phyloP scores from a whole-genome alignment of 2,888 invertebrate genomes.

The Drosophila pseudotakahashii region DNA sequence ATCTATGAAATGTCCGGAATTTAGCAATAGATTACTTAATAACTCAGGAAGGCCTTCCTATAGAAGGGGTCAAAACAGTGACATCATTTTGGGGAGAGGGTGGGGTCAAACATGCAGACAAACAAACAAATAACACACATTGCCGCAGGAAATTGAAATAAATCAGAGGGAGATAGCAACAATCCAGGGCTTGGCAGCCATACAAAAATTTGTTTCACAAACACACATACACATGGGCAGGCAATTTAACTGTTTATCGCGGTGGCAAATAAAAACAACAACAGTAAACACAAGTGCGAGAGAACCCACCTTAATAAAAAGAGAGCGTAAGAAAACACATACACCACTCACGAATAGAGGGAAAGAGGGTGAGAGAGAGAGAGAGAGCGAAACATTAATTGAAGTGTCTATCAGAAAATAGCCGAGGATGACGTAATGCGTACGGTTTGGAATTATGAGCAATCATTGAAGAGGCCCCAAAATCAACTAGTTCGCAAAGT shows the following conservation, averaged over 20 bases:
- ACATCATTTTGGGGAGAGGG: constrained; percentile 43
- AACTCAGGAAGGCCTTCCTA: not conserved
- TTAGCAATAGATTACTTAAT: not conserved
- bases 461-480: constrained; percentile 10
- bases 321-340: constrained; percentile 27
- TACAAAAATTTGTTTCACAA: constrained; percentile 52
- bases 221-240: constrained; percentile 11
- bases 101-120: constrained; percentile 38
- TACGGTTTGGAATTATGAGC: constrained; percentile 67
- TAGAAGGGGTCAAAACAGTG: constrained; percentile 30
- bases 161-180: constrained; percentile 3
- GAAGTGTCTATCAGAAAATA: constrained; percentile 80
- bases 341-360: constrained; percentile 23
- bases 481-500: not conserved
- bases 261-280: constrained; percentile 66
- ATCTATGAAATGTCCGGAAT: not conserved
- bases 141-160: constrained; percentile 44
- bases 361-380: not conserved
- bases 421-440: constrained; percentile 78
- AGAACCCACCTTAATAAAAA: constrained; percentile 15
- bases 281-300: constrained; percentile 19
- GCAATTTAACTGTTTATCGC: constrained; percentile 75
- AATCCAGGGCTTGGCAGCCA: constrained; percentile 62
- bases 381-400: constrained; percentile 63
- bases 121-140: constrained; percentile 43